These are phyloP conservation scores for Eledone cirrhosa DNA, from an alignment of 2,888 invertebrate species.

Conservation along the genomic window DNA sequence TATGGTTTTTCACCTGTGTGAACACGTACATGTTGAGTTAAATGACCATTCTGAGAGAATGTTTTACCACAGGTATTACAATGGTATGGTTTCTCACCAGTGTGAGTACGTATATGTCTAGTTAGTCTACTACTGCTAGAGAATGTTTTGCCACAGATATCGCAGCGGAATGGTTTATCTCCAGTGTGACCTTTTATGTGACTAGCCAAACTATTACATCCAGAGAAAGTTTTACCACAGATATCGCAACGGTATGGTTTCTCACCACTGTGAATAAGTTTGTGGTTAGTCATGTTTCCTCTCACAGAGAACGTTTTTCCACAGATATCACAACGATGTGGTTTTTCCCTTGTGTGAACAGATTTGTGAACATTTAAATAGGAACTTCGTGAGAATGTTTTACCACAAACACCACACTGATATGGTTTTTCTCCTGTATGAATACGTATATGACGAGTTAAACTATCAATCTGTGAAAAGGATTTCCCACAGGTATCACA, in stretches of 20 bases:
- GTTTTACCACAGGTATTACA: neutral
- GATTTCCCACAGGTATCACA: too few species aligned
- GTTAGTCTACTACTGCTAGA: neutral
- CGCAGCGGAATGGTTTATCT: neutral
- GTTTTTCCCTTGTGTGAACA: neutral
- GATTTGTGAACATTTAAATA: slow-evolving; percentile 1
- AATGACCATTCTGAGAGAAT: neutral
- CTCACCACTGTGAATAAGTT: neutral
- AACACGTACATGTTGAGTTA: neutral
- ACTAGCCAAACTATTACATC: neutral
- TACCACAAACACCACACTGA: slow-evolving; percentile 14
- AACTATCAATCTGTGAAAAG: neutral
- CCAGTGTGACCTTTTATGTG: neutral
- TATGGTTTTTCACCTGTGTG: slow-evolving; percentile 1
- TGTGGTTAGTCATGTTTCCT: slow-evolving; percentile 5
- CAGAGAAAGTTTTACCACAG: slow-evolving; percentile 1
- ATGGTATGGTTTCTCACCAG: neutral
- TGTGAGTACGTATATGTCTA: neutral
- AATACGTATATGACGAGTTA: neutral
- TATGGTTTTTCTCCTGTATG: slow-evolving; percentile 6
- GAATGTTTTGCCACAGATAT: slow-evolving; percentile 7
- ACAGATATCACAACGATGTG: slow-evolving; percentile 8
- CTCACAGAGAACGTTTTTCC: slow-evolving; percentile 17
- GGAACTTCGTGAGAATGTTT: slow-evolving; percentile 1
- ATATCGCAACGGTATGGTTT: neutral